Base-by-base conservation (phyloP, 2,797 vertebrate species). In the Neopelma chrysocephalum region DNA sequence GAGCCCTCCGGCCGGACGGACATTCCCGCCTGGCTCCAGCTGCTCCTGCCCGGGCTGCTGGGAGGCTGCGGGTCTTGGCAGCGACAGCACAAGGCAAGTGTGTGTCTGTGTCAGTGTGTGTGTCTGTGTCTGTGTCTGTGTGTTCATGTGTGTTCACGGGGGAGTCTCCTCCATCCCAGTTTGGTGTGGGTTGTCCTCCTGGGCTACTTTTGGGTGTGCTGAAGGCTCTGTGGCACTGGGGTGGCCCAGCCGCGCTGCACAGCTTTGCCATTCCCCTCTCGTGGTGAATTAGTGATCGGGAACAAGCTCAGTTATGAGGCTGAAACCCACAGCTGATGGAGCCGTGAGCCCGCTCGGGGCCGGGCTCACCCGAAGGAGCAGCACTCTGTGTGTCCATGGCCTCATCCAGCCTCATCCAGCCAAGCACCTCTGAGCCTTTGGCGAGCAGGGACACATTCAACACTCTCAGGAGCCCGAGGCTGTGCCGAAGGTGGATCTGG, bases 231-330 rank as follows among this genome's bases (percentile, higher is more conserved):
- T 36, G 18, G 72, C 12, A 0, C 27, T 5, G 18, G 20, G 32
- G 15, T 23, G 66, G 31, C 51, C 57, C 0, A 3, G 5, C 50
- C 0, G 0, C 2, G 26, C 27, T 73, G n/a, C 36, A 40, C 0
- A 3, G 50, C 62, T 60, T n/a, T 78, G 50, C 62, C 50, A 47
- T 2, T 25, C 1, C 3, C 31, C 60, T 23, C n/a, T 14, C 1
- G 42, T 13, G 40, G 47, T 20, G 36, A 60, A 31, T 22, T 13
- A 34, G 11, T 19, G 31, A 6, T 0, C 9, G 7, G 64, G 45
- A 65, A 26, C 16, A 16, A 6, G 36, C 26, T 9, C 1, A 1
- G 38, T 38, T 15, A 8, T 0, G 6, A 23, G 77, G 38, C 19
- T 34, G 38, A 19, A 50, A 31, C 21, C 29, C 3, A 1, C n/a